phyloP scores from a whole-genome alignment of 2,113 vertebrate genomes.

The Burhinus bistriatus region DNA sequence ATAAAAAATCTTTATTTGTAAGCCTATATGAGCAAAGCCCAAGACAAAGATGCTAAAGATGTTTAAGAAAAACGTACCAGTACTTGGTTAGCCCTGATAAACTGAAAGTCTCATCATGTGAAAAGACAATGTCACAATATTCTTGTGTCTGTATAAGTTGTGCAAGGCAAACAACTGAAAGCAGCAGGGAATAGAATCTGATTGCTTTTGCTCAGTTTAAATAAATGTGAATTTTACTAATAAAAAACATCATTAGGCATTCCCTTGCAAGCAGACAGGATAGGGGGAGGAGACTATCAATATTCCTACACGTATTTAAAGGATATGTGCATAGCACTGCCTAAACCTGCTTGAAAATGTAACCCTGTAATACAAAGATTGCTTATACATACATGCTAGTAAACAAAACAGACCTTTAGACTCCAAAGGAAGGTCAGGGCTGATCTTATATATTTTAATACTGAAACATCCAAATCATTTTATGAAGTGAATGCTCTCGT shows the following conservation, averaged over 20 bases:
- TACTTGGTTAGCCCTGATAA: neutral
- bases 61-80: neutral
- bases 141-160: neutral
- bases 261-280: neutral
- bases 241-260: neutral
- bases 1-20: neutral
- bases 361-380: neutral
- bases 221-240: neutral
- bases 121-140: neutral
- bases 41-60: neutral
- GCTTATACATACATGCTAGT: neutral
- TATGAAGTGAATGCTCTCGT: neutral
- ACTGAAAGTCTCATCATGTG: neutral
- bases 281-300: neutral
- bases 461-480: neutral
- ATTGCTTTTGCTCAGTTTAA: neutral
- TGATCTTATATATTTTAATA: neutral
- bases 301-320: neutral
- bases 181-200: neutral
- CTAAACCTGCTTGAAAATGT: constrained; percentile 4
- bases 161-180: neutral
- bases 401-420: constrained; percentile 11
- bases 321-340: neutral
- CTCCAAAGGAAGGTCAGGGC: neutral
- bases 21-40: neutral